Percentiles rank a stretch among this genome's conserved stretches.
These are phyloP conservation scores for Irena cyanogastra DNA, from an alignment of 2,113 vertebrate species.

Conservation along the genomic window DNA sequence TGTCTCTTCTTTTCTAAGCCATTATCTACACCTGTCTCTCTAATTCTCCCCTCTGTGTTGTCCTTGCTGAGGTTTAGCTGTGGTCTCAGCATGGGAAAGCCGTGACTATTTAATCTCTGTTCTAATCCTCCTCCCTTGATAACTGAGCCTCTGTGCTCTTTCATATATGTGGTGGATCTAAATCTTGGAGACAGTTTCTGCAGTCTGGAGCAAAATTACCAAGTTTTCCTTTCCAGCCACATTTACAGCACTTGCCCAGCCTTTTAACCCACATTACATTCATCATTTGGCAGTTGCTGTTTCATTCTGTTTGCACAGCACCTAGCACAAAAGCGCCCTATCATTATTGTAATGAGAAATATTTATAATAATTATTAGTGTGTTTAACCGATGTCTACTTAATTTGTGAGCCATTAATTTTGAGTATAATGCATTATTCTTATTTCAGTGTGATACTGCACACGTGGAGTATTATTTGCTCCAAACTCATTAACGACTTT, in stretches of 20 bases:
- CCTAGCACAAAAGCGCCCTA: slow-evolving; percentile 1
- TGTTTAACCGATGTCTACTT: neutral
- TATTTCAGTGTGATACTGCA: neutral
- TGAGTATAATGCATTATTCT: neutral
- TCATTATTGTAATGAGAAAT: slow-evolving; percentile 39
- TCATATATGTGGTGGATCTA: neutral
- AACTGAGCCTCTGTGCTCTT: neutral
- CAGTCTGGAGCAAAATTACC: neutral
- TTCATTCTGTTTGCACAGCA: slow-evolving; percentile 15
- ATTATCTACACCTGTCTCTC: neutral
- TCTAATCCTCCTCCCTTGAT: neutral
- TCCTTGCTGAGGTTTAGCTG: neutral
- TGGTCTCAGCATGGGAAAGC: neutral
- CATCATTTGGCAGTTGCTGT: neutral
- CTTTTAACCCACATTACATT: neutral
- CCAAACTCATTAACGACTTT: neutral
- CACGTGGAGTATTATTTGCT: neutral
- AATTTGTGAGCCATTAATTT: slow-evolving; percentile 1
- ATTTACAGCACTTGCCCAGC: neutral
- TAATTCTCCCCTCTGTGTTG: neutral
- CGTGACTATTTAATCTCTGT: neutral
- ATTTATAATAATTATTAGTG: neutral
- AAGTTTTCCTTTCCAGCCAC: slow-evolving; percentile 1
- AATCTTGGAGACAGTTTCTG: neutral
- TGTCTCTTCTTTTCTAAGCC: neutral